A percentile compares a stretch with the other conserved stretches of the same genome.
Evolutionary conservation across 2,797 vertebrate species (phyloP).

Genomic region (Craterocephalus amniculus): DNA sequence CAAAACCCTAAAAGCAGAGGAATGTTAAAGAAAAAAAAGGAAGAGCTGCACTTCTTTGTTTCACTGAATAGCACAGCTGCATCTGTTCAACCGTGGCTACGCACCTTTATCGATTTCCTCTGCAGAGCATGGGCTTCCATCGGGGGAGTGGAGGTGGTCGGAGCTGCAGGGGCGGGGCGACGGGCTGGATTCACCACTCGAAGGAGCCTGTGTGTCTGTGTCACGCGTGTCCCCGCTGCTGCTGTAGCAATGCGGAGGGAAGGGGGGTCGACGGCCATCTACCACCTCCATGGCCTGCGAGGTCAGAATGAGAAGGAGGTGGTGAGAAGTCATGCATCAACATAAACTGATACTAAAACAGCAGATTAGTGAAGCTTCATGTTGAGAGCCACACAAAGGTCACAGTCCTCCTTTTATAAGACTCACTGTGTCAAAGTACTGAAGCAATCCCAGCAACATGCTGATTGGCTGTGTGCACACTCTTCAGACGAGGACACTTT

Average conservation of each 20-base stretch:
- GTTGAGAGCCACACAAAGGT: conserved; percentile 3
- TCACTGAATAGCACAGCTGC: not conserved
- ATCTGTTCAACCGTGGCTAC: conserved; percentile 14
- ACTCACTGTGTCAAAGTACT: not conserved
- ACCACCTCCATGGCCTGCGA: conserved; percentile 89
- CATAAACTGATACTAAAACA: not conserved
- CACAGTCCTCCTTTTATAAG: not conserved
- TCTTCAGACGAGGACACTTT: not conserved
- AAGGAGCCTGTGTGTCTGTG: conserved; percentile 93
- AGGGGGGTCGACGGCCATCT: conserved; percentile 91
- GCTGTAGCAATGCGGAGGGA: conserved; percentile 87
- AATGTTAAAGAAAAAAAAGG: not conserved
- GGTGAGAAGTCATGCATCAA: conserved; percentile 5
- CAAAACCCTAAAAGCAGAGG: not conserved
- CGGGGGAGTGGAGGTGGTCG: conserved; percentile 88
- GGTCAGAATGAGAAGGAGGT: conserved; percentile 41
- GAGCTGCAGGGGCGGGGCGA: conserved; percentile 86
- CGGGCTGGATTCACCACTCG: conserved; percentile 91
- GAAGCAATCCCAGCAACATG: not conserved
- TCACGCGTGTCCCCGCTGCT: conserved; percentile 87
- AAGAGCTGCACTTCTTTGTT: not conserved
- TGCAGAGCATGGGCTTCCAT: conserved; percentile 90
- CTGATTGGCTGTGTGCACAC: not conserved
- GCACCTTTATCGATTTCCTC: conserved; percentile 95
- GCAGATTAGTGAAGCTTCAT: not conserved